Base-by-base conservation (phyloP, 2,797 vertebrate species). In the Hippoglossus hippoglossus region DNA sequence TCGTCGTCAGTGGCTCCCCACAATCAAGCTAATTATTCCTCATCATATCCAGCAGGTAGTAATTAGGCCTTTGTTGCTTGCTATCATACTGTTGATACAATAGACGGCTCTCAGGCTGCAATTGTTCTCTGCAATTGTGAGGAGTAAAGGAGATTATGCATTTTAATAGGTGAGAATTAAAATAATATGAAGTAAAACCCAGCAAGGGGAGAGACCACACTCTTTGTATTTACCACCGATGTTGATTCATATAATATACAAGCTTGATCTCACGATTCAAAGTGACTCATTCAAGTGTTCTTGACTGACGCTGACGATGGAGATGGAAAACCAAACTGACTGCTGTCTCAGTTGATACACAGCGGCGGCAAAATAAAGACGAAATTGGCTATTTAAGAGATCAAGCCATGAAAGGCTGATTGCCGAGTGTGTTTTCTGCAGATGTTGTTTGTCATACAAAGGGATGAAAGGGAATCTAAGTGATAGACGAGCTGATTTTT, bases 31-130 rank as follows among this genome's bases (percentile, higher is more conserved):
- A 92, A 95, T 95, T 93, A 94, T 87, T 90, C 84, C 85, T 92
- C 92, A 91, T 91, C 92, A 88, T 80, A 91, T 94, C 85, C 88
- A 90, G 90, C 93, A 94, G 93, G 92, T 93, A 90, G 92, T 94
- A 94, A 94, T 93, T 92, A 93, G 84, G 77, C 86, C 91, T 91
- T 93, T 94, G 90, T 94, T 90, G 87, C 80, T 76, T 55, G 51
- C 84, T 88, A 92, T 93, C 89, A 91, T 84, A 83, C 85, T 93
- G 91, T 92, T 92, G 91, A 90, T 89, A 91, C 92, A 94, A 93
- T 91, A 93, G 82, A 85, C 79, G 62, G 77, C 91, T 90, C 92
- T 93, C 75, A 79, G 90, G 63, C 89, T 89, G 80, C 86, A 90
- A 89, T 92, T 91, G 87, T 93, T 93, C 82, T 83, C 73, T 3